Evolutionary conservation across 2,888 invertebrate species (phyloP), one percentile per base, ranked within the genome.

Genomic region (Cancer borealis): DNA sequence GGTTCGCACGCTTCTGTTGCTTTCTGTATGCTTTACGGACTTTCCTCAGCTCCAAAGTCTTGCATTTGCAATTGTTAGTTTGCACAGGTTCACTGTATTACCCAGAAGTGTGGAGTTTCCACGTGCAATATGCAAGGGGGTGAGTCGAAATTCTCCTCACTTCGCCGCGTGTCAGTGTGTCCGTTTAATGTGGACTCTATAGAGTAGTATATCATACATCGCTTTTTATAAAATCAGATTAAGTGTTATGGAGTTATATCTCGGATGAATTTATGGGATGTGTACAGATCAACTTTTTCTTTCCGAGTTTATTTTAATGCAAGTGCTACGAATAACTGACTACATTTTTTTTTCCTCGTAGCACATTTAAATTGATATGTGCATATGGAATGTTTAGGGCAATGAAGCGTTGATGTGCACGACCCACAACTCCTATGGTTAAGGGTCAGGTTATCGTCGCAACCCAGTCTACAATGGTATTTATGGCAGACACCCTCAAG

Each of bases 401-500:
- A 26, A 26, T 79, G 73, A 26, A n/a, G 26, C 2, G 84, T 84
- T 17, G 84, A 10, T 39, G 26, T 39, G 84, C 30, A 39, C 39
- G 39, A 30, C 39, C 39, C 10, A 14, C 39, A 84, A 8, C 0
- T 26, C 73, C 84, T 14, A 54, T 66, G 21, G 66, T 6, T 10
- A 17, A 60, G 3, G 17, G 12, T 30, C 2, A 30, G 79, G 26
- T 30, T 84, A 10, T 84, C 14, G 84, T 84, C 73, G n/a, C 73
- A 73, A 73, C 26, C 26, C 8, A 73, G 73, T 73, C 30, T 84
- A 1, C 39, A 84, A 12, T 84, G 39, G 84, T 14, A 84, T 84
- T 84, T 84, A 84, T 84, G 84, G 84, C 84, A 39, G 39, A 84
- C 39, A 30, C 84, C 84, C 84, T 84, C 84, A 39, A 39, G 84